These are phyloP conservation scores for Erethizon dorsatum DNA, from an alignment of 2,797 vertebrate species.

Conservation along the genomic window DNA sequence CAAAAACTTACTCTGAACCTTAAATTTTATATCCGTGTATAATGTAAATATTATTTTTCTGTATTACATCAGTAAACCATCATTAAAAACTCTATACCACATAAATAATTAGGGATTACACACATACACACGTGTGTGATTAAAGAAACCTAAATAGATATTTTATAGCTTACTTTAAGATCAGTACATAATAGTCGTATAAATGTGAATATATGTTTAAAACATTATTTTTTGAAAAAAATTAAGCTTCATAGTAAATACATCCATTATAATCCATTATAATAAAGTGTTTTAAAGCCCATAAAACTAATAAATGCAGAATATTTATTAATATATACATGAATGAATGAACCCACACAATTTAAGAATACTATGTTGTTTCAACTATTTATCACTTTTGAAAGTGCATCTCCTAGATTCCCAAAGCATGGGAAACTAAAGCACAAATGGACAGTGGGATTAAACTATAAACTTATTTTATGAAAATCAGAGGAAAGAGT, in stretches of 20 bases:
- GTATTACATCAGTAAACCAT: background rate
- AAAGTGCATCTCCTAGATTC: background rate
- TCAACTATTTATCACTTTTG: rapidly evolving
- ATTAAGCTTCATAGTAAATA: background rate
- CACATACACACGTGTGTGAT: background rate
- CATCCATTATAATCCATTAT: background rate
- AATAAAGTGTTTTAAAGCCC: background rate
- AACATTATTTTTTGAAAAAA: background rate
- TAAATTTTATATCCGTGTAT: background rate
- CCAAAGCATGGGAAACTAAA: background rate
- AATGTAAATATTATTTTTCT: background rate
- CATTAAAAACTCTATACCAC: background rate
- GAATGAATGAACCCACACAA: background rate
- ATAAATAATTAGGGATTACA: background rate
- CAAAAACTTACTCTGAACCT: background rate
- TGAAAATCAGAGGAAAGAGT: background rate
- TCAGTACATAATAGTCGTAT: background rate
- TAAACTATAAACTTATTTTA: background rate
- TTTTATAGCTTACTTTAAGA: background rate
- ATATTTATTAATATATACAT: background rate
- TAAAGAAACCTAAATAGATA: background rate
- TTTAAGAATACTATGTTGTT: background rate
- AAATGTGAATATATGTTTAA: background rate
- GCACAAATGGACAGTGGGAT: background rate
- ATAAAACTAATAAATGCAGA: background rate